phyloP scores from a whole-genome alignment of 2,888 invertebrate genomes.

The Dexiosoma caninum region DNA sequence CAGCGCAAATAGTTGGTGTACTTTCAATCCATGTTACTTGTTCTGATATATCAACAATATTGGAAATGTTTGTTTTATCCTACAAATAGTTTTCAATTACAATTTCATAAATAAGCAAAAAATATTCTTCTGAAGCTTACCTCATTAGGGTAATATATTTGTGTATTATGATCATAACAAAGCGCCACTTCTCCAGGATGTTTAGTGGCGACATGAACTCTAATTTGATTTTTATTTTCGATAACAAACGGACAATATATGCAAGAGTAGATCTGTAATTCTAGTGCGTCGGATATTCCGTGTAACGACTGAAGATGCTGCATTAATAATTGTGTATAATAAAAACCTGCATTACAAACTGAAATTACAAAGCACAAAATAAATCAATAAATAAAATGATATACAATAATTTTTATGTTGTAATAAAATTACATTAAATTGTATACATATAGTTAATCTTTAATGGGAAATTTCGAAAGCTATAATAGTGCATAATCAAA shows the following conservation, averaged over 20 bases:
- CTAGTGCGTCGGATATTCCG: neutral
- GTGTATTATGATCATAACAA: constrained; percentile 54
- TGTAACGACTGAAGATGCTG: constrained; percentile 9
- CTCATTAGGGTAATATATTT: constrained; percentile 6
- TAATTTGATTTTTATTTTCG: constrained; percentile 20
- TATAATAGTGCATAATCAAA: too few species aligned
- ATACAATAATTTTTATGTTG: too few species aligned
- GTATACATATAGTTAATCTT: too few species aligned
- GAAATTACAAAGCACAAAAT: neutral
- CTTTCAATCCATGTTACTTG: constrained; percentile 5
- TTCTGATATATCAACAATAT: constrained; percentile 17
- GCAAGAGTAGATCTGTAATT: constrained; percentile 59
- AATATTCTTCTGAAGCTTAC: too few species aligned
- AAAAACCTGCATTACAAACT: constrained; percentile 53
- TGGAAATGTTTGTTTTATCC: constrained; percentile 19
- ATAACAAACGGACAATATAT: constrained; percentile 58
- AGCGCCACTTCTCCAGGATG: constrained; percentile 62
- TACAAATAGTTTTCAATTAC: neutral
- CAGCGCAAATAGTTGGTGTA: neutral
- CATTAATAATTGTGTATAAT: constrained; percentile 21
- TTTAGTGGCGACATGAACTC: constrained; percentile 55
- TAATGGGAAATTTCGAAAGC: too few species aligned
- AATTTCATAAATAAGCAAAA: neutral
- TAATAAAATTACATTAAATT: too few species aligned
- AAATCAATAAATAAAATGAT: neutral